Evolutionary conservation across 2,888 invertebrate genomes (phyloP), one percentile per base, ranked within the genome.

Genomic region (Nephrotoma appendiculata): DNA sequence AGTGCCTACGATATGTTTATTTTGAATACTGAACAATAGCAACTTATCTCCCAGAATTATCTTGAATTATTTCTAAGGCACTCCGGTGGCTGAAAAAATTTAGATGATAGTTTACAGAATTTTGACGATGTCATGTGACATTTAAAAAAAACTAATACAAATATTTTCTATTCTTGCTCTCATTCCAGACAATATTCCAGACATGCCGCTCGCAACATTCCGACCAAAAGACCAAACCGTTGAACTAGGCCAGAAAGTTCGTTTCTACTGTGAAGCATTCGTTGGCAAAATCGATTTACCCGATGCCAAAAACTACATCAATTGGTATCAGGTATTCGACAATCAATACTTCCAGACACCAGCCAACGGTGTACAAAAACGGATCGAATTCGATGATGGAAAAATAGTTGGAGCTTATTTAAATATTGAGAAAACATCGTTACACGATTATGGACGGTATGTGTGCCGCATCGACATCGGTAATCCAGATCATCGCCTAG

Each of bases 231-330:
- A 95, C 89, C 94, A 94, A 90, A 93, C 94, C 91, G 93, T 93
- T 87, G 93, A 93, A 87, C 92, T 94, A 87, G 95, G 95, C 7
- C 93, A 93, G 87, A 91, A 92, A n/a, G 92, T 94, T 45, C 92
- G 96, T 86, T 92, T 96, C 86, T 96, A 95, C 92, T 96, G 96
- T 91, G 96, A 96, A 91, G 96, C 95, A 85, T 95, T 96, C 89
- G 94, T 95, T 87, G 96, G 96, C 94, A 92, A 94, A 93, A 88
- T 88, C 7, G 88, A 94, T 89, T 91, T 96, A 48, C 96, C 96
- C 15, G 96, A 96, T 90, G 95, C 95, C 6, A 93, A 93, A 87
- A 95, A 94, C 89, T 95, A 95, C 89, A 94, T 95, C 15, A 93
- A 93, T n/a, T 96, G 96, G 96, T 92, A 92, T 89, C 94, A 94